Conservation (phyloP, 2,888 invertebrate genomes). For the Ophion slaviceki region DNA sequence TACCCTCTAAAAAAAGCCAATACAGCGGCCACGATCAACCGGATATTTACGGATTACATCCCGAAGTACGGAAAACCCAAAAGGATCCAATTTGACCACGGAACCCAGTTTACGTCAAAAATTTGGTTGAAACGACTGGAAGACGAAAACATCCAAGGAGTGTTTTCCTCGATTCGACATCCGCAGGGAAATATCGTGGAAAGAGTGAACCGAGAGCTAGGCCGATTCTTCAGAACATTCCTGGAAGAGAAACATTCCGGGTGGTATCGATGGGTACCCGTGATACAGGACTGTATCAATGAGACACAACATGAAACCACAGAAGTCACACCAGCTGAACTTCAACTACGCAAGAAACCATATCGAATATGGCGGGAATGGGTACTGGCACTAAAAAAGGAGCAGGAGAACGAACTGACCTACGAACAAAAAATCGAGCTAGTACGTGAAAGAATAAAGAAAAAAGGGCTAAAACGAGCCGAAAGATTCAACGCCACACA, state of each 20-base stretch:
- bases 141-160: background rate
- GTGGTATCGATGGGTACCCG: conserved; percentile 2
- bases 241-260: background rate
- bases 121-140: background rate
- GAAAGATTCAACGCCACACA: background rate
- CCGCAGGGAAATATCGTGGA: conserved; percentile 26
- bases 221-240: conserved; percentile 21
- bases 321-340: background rate
- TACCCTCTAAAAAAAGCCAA: background rate
- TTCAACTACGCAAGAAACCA: background rate
- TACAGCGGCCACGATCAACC: background rate
- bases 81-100: conserved; percentile 28
- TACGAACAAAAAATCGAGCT: background rate
- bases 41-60: conserved; percentile 4
- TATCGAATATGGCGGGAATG: conserved; percentile 26
- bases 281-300: conserved; percentile 19
- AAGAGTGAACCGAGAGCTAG: conserved; percentile 8
- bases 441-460: background rate
- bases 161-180: conserved; percentile 28
- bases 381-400: background rate
- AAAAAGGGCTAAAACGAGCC: conserved; percentile 2
- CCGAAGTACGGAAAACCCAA: conserved; percentile 14
- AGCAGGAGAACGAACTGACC: background rate
- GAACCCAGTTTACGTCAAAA: conserved; percentile 27
- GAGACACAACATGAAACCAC: conserved; percentile 5